Base-by-base conservation (phyloP, 2,797 vertebrate species). In the Mormyrus proboscirostris region DNA sequence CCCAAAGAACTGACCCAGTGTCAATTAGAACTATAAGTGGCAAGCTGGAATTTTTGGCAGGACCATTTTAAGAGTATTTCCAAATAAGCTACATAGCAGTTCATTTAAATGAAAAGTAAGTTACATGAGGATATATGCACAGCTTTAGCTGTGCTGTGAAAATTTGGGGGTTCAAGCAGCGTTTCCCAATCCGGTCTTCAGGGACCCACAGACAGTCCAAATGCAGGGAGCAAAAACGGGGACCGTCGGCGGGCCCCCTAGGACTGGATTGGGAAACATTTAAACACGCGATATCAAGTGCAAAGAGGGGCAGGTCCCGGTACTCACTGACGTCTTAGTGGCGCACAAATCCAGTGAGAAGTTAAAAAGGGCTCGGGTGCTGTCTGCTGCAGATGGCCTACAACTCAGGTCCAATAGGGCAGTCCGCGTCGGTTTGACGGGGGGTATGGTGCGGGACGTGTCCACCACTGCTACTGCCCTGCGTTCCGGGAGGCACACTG, bases 401-500 rank as follows among this genome's bases (percentile, higher is more conserved):
- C 95, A 96, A 51, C 93, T 91, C 19, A 91, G 92, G 88, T 96
- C 94, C 90, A 95, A 93, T 16, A 96, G 91, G 33, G 90, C 93
- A 53, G 94, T 94, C 92, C 93, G 94, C 85, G 93, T 92, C 90
- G 94, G 95, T 51, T 94, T 92, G 88, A 92, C 92, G 55, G 92
- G 90, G 89, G 94, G 94, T 89, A 92, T 89, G 14, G 91, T 92
- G 88, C 91, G 92, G 92, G 93, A 94, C 0, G 90, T 92, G 89
- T 93, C 90, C 55, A 93, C 92, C 89, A 95, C 92, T 79, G 94
- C 49, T 6, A 91, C 91, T 76, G 95, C 29, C 3, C 93, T 94
- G 76, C 92, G 93, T 38, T 93, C 93, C 87, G 96, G 94, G 14
- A 95, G 92, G 76, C 95, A 95, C 88, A 94, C 94, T 95, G 90